Evolutionary conservation across 2,113 vertebrate genomes (phyloP).

Genomic region (Zingel zingel): DNA sequence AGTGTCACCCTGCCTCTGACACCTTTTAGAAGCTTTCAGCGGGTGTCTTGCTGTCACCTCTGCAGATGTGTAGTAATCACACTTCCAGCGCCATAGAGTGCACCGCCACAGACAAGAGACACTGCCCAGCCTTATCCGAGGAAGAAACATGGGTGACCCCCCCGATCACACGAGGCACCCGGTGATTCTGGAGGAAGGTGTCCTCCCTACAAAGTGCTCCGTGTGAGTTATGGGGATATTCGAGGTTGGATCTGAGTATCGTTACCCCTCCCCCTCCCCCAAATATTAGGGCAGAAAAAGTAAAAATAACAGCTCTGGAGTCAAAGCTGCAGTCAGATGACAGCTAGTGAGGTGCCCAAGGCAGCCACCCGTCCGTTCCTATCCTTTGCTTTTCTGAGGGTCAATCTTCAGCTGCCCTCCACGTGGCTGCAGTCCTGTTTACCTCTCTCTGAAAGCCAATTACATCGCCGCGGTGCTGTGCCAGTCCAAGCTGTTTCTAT

Average conservation of each 20-base stretch:
- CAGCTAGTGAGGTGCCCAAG: constrained; percentile 74
- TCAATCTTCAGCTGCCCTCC: constrained; percentile 80
- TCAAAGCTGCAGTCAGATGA: constrained; percentile 65
- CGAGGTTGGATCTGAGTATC: constrained; percentile 77
- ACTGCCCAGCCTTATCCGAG: constrained; percentile 79
- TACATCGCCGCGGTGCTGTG: constrained; percentile 72
- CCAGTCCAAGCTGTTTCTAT: constrained; percentile 66
- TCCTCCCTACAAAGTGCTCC: constrained; percentile 75
- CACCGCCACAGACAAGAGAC: constrained; percentile 71
- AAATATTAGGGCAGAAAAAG: too few species aligned
- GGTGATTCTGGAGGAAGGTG: constrained; percentile 73
- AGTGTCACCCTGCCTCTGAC: constrained; percentile 55
- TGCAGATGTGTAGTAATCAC: constrained; percentile 73
- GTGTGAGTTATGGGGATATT: constrained; percentile 66
- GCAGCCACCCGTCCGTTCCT: constrained; percentile 61
- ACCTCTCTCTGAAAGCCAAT: constrained; percentile 82
- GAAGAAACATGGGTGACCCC: constrained; percentile 78
- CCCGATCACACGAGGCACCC: constrained; percentile 71
- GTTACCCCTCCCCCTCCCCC: neutral
- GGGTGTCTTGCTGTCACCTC: constrained; percentile 72
- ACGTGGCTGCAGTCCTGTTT: constrained; percentile 80
- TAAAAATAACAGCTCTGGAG: constrained; percentile 59
- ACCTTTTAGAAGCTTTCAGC: constrained; percentile 74
- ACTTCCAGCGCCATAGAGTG: constrained; percentile 55
- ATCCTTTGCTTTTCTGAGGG: constrained; percentile 79